Base-by-base conservation (phyloP, 2,888 invertebrate species). In the Mongoloraphidia duomilia region DNA sequence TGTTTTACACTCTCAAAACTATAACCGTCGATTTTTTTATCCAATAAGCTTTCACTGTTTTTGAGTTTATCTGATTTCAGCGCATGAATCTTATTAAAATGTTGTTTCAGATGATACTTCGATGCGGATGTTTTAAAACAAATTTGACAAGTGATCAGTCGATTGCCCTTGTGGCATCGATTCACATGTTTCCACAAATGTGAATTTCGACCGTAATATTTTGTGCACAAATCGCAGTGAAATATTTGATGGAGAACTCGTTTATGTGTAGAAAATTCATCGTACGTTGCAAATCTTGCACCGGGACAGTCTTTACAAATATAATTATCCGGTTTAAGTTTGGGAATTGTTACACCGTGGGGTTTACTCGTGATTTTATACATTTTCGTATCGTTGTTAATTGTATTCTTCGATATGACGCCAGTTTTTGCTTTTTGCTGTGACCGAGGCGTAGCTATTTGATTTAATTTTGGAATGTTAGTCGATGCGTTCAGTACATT, bases 111-210 rank as follows among this genome's bases (percentile, higher is more conserved):
- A 55, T 76, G 76, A 54, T 74, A 73, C 52, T 72, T 73, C 2
- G 75, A 75, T 0, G 76, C 76, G 46, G 75, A 75, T 0, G 76
- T 76, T 57, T 76, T 75, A 52, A 71, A 64, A 55, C 77, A 77
- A 41, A 74, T 64, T 39, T 72, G 70, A 56, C 77, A 77, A 0
- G 77, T 77, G 8, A 77, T 71, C 50, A 74, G 74, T n/a, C 71
- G 71, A 58, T 77, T 75, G 11, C 74, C 74, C 57, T 70, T 70
- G n/a, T 44, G 44, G 26, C 44, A 49, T 35, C 76, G 65, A 56
- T 76, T 76, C 2, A 77, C 77, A 57, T 77, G 77, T 56, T 77
- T 77, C 77, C 77, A 77, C 10, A 77, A 57, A 55, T 77, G 77
- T 9, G 76, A 76, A 26, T 75, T 76, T 10, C 76, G 63, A 0